phyloP scores from a whole-genome alignment of 2,113 vertebrate species.

The Ictidomys tridecemlineatus region DNA sequence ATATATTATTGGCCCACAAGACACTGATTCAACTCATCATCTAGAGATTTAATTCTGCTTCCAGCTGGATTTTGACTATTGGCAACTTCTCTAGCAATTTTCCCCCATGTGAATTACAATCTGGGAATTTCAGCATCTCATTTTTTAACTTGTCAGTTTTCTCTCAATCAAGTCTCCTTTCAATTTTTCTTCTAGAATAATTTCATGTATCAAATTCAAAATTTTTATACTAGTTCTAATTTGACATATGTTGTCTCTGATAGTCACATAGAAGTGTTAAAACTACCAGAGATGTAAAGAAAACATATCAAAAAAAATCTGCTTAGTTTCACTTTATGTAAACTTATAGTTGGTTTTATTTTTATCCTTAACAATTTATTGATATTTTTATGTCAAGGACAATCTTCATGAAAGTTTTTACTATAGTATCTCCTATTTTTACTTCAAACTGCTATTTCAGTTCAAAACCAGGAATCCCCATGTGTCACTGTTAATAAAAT shows the following conservation, averaged over 20 bases:
- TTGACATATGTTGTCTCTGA: conserved; percentile 38
- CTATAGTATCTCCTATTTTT: conserved; percentile 19
- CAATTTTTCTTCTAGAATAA: not conserved
- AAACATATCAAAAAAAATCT: not conserved
- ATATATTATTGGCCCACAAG: not conserved
- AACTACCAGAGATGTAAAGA: conserved; percentile 34
- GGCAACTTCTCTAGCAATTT: not conserved
- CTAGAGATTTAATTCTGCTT: conserved; percentile 12
- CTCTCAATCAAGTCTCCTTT: not conserved
- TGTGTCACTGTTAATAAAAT: not conserved
- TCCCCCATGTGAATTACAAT: not conserved
- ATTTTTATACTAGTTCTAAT: not conserved
- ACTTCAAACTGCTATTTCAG: conserved; percentile 17
- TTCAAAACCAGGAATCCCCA: not conserved
- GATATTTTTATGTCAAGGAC: conserved; percentile 41
- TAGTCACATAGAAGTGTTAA: conserved; percentile 1
- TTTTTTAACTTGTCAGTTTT: conserved; percentile 25
- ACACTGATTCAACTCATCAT: not conserved
- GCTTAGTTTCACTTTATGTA: not conserved
- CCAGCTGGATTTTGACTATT: not conserved
- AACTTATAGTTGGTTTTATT: not conserved
- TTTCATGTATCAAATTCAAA: conserved; percentile 40
- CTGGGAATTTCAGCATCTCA: not conserved
- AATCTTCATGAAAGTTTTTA: conserved; percentile 43
- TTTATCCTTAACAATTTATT: conserved; percentile 35